Conservation (phyloP, 37 sponge, comb jelly and placozoan species). For the Amphimedon queenslandica region DNA sequence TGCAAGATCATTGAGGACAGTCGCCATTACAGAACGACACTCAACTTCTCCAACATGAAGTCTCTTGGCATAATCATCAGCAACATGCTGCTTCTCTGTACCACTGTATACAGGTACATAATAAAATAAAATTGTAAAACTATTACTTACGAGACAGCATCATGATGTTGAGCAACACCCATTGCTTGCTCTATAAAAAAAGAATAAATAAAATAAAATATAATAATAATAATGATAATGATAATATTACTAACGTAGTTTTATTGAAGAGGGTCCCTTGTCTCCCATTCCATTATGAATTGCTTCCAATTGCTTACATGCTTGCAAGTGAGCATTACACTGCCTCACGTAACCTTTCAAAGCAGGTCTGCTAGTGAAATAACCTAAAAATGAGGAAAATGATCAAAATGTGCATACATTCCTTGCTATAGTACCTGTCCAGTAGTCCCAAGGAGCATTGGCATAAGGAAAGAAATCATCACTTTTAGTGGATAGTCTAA, state of each 20-base stretch:
- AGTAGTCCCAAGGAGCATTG: slow-evolving; percentile 70
- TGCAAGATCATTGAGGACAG: slow-evolving; percentile 23
- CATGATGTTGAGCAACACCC: slow-evolving; percentile 97
- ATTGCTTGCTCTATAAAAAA: slow-evolving; percentile 54
- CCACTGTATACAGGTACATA: slow-evolving; percentile 42
- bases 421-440: slow-evolving; percentile 55
- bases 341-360: slow-evolving; percentile 88
- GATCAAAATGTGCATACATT: background rate
- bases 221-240: background rate
- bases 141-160: slow-evolving; percentile 82
- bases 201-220: too few species aligned
- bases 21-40: slow-evolving; percentile 32
- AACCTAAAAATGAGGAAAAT: slow-evolving; percentile 71
- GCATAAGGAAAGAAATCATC: slow-evolving; percentile 99
- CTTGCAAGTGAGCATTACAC: slow-evolving; percentile 80
- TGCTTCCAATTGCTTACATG: slow-evolving; percentile 83
- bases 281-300: slow-evolving; percentile 1
- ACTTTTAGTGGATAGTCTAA: slow-evolving; percentile 66
- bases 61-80: slow-evolving; percentile 91
- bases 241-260: background rate
- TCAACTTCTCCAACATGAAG: slow-evolving; percentile 83
- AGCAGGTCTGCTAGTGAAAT: slow-evolving; percentile 91
- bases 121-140: too few species aligned
- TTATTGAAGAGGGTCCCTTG: background rate
- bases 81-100: slow-evolving; percentile 91